phyloP scores from a whole-genome alignment of 2,113 vertebrate genomes.

The Alouatta palliata region DNA sequence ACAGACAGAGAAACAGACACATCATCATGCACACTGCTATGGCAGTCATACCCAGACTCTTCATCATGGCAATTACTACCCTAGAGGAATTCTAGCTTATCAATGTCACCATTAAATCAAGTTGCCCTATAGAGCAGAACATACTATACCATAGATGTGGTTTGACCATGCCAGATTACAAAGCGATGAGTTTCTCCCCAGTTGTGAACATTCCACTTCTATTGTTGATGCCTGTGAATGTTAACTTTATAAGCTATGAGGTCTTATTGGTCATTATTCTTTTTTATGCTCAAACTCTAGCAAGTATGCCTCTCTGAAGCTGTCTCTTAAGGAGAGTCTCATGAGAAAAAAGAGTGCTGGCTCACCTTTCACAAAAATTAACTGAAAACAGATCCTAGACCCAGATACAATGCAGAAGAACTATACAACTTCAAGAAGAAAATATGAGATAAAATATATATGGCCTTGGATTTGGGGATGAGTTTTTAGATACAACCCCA shows the following conservation, averaged over 20 bases:
- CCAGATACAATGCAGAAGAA: neutral
- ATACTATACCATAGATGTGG: neutral
- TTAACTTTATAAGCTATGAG: neutral
- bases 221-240: neutral
- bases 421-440: neutral
- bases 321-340: neutral
- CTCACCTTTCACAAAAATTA: conserved; percentile 13
- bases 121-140: neutral
- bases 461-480: neutral
- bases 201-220: neutral
- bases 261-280: neutral
- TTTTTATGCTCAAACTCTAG: neutral
- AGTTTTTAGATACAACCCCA: neutral
- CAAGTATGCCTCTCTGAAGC: neutral
- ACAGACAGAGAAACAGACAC: neutral
- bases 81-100: neutral
- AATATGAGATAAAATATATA: neutral
- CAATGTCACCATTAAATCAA: neutral
- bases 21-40: neutral
- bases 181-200: neutral
- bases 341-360: neutral
- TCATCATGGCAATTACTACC: neutral
- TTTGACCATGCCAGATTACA: neutral
- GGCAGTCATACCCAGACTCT: neutral
- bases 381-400: neutral